A percentile compares a stretch with the other conserved stretches of the same genome.
Evolutionary conservation across 2,888 invertebrate genomes (phyloP).

Genomic region (Pristionchus entomophagus): DNA sequence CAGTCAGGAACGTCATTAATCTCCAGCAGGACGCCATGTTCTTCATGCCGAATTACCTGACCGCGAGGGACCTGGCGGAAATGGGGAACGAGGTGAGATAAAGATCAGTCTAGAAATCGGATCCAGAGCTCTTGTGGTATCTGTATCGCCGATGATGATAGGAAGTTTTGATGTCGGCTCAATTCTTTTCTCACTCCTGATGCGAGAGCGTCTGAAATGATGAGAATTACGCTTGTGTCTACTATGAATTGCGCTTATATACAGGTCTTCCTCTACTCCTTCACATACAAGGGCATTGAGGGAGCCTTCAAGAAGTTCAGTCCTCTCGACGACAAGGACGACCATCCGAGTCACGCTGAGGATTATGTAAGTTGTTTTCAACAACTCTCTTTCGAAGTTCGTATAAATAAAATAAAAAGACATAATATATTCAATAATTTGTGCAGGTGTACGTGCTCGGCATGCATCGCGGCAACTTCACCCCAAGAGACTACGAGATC

Average conservation of each 20-base stretch:
- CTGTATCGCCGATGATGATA: too few species aligned
- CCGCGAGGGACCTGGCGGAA: not conserved
- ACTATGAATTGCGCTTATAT: too few species aligned
- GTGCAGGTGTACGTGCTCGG: constrained; percentile 38
- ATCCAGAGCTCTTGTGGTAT: too few species aligned
- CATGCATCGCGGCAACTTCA: constrained; percentile 24
- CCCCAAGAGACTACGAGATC: constrained; percentile 35
- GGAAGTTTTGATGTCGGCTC: too few species aligned
- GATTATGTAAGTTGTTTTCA: constrained; percentile 28
- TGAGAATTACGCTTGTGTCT: too few species aligned
- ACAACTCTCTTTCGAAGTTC: too few species aligned
- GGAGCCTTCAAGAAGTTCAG: too few species aligned
- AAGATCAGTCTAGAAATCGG: too few species aligned
- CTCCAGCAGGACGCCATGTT: not conserved
- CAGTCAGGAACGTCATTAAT: not conserved
- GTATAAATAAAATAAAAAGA: too few species aligned
- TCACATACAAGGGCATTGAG: constrained; percentile 24
- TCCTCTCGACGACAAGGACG: not conserved
- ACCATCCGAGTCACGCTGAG: constrained; percentile 35
- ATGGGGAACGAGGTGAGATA: not conserved
- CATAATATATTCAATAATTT: too few species aligned
- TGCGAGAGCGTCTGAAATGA: too few species aligned
- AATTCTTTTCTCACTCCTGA: too few species aligned
- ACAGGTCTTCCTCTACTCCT: constrained; percentile 42
- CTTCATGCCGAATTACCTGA: not conserved